Percentiles rank a stretch among this genome's conserved stretches.
phyloP scores from a whole-genome alignment of 2,797 vertebrate genomes.

The Caiman crocodilus region DNA sequence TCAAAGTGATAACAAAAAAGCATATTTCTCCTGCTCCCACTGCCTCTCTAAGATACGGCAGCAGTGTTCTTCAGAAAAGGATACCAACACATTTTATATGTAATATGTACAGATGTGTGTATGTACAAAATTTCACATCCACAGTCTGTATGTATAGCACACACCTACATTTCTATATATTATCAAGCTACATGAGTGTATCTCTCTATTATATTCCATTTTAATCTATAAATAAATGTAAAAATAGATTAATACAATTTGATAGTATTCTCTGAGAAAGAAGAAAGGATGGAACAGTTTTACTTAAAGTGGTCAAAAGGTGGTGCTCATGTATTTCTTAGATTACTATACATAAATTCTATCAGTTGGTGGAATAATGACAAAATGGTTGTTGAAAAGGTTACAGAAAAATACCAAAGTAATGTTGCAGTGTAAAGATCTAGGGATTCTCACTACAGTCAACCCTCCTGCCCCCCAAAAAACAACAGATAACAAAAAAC shows the following conservation, averaged over 20 bases:
- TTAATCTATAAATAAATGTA: slow-evolving; percentile 9
- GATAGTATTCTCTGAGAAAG: not conserved
- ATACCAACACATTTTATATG: not conserved
- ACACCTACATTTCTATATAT: not conserved
- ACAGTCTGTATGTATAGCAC: not conserved
- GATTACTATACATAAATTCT: not conserved
- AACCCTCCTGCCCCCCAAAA: too few relatives aligned
- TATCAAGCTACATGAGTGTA: not conserved
- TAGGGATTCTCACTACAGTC: not conserved
- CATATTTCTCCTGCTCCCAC: not conserved
- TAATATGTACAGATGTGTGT: not conserved
- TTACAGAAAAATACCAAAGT: slow-evolving; percentile 13
- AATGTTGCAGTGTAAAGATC: not conserved
- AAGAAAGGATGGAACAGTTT: slow-evolving; percentile 35
- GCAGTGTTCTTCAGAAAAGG: not conserved
- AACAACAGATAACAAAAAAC: not conserved
- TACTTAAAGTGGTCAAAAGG: slow-evolving; percentile 65
- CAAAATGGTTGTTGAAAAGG: not conserved
- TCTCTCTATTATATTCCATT: not conserved
- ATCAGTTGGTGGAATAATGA: not conserved
- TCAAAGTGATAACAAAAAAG: slow-evolving; percentile 55
- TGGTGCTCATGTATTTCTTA: slow-evolving; percentile 78
- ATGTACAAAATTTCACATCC: not conserved
- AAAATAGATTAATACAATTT: not conserved
- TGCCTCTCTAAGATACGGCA: not conserved